Base-by-base conservation (phyloP, 2,888 invertebrate genomes). In the Minunthozetes semirufus region DNA sequence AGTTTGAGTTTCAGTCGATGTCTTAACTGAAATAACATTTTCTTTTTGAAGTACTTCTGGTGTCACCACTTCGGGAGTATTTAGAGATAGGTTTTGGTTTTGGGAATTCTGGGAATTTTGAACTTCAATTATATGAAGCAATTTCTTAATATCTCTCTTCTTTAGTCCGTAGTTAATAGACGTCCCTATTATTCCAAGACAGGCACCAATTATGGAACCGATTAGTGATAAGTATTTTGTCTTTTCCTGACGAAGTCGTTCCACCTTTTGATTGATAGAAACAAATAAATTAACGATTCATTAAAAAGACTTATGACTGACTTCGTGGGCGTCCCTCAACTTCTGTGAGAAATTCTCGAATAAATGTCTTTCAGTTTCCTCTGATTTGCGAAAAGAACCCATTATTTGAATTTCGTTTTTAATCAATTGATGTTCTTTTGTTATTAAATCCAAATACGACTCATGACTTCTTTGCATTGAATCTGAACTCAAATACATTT, bases 151-250 rank as follows among this genome's bases (percentile, higher is more conserved):
- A 53, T 73, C 73, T n/a, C 61, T 63, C 46, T 19, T 63, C 25
- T 73, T 73, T 9, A 73, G n/a, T 3, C 70, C 70, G 42, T 74
- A 56, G 53, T 74, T 74, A 1, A 74, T 50, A 56, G 71, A 71
- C 6, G 74, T 71, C 1, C 29, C 74, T n/a, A 74, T 29, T 9
- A 74, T 71, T n/a, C 74, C 74, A n/a, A 79, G 73, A 19, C 76
- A 70, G 38, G 74, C 74, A 6, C 74, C 74, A 2, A 74, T 59
- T 29, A 74, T 71, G 11, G 74, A 71, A 29, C 74, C 74, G 9
- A 74, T 15, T 5, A 74, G 8, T 33, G 70, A 71, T 22, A 74
- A 33, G 48, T 74, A 74, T 59, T 74, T 74, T 11, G 70, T 33
- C 53, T 71, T 74, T 48, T 74, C 74, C 29, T 74, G 70, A 1